Percentiles rank a stretch among this genome's conserved stretches.
Evolutionary conservation across 2,888 invertebrate species (phyloP).

Genomic region (Drosophila merina): DNA sequence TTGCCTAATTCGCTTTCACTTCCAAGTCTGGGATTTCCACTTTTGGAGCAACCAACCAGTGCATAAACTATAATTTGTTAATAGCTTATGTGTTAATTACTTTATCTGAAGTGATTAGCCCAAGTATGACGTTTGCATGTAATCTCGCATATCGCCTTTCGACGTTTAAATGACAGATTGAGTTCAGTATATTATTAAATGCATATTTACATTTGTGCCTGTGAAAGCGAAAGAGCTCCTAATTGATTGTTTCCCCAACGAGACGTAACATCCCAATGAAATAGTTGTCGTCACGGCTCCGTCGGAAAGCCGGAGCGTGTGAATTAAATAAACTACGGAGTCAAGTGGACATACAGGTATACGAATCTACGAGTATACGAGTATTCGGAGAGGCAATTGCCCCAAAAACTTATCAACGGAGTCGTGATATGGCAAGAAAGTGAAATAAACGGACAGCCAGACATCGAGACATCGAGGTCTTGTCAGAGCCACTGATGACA

Average conservation of each 20-base stretch:
- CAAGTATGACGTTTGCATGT: no score
- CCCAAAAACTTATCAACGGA: slow-evolving; percentile 2
- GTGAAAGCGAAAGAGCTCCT: slow-evolving; percentile 21
- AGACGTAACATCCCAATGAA: background rate
- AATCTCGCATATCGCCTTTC: background rate
- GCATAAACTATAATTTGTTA: background rate
- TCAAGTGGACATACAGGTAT: background rate
- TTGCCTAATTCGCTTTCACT: slow-evolving; percentile 14
- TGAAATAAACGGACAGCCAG: slow-evolving; percentile 16
- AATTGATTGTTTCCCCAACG: slow-evolving; percentile 8
- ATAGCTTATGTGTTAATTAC: background rate
- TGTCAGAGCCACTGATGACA: slow-evolving; percentile 23
- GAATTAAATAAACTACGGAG: slow-evolving; percentile 2
- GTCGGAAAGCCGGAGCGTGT: slow-evolving; percentile 5
- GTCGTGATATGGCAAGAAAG: slow-evolving; percentile 12
- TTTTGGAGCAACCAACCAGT: no score
- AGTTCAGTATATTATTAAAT: background rate
- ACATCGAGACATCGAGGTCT: background rate
- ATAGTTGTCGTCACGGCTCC: slow-evolving; percentile 9
- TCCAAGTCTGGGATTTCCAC: background rate
- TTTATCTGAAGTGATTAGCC: background rate
- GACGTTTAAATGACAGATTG: background rate
- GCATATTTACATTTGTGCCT: background rate
- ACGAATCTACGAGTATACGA: no score
- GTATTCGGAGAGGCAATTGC: slow-evolving; percentile 1